phyloP scores from a whole-genome alignment of 2,797 vertebrate genomes.

The Accipiter badius region DNA sequence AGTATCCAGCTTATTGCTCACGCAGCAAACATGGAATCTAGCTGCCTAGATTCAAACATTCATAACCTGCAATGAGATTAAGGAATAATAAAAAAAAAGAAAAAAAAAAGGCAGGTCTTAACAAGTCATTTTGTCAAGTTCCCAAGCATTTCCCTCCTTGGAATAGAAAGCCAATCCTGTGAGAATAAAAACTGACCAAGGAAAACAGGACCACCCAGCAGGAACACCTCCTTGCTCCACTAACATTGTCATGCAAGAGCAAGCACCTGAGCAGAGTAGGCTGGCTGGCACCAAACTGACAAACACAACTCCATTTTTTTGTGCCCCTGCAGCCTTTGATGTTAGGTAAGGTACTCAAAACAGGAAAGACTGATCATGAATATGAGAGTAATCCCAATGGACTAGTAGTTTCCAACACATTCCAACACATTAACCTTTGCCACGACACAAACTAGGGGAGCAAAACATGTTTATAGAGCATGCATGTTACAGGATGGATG shows the following conservation, averaged over 20 bases:
- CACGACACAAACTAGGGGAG: neutral
- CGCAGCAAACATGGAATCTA: neutral
- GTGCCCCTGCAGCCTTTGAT: neutral
- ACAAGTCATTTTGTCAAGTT: neutral
- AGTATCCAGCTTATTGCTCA: neutral
- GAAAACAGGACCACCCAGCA: neutral
- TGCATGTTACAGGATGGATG: neutral
- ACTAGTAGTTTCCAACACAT: neutral
- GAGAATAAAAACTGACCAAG: neutral
- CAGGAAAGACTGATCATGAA: neutral
- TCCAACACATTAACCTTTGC: neutral
- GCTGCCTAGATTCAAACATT: neutral
- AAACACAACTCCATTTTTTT: rapidly evolving
- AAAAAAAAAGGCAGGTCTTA: neutral
- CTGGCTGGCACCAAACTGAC: neutral
- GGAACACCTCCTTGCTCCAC: neutral
- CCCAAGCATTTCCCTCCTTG: neutral
- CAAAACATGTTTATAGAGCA: neutral
- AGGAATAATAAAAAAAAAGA: neutral
- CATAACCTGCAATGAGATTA: neutral
- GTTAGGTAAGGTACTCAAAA: neutral
- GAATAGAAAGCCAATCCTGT: neutral
- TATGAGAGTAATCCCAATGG: neutral
- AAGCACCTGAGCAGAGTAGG: neutral
- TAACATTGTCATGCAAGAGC: neutral